Evolutionary conservation across 2,888 invertebrate species (phyloP).

Genomic region (Metellina segmentata): DNA sequence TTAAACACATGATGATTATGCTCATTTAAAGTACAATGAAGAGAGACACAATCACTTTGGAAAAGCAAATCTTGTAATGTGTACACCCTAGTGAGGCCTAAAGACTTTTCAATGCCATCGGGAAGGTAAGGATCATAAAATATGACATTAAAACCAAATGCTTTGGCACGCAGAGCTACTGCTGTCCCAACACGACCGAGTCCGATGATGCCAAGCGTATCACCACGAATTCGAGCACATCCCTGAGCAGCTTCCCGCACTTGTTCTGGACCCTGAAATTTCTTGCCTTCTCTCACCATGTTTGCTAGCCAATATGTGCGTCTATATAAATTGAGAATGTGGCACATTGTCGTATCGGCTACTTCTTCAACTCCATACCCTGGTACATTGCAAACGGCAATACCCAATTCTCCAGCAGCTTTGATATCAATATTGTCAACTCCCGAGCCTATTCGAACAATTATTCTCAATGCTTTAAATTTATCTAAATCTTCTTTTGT

Average conservation of each 20-base stretch:
- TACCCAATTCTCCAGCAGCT: slow-evolving; percentile 85
- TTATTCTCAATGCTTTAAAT: slow-evolving; percentile 98
- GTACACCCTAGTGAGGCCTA: slow-evolving; percentile 97
- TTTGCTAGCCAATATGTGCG: slow-evolving; percentile 99
- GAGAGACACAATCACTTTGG: slow-evolving; percentile 99
- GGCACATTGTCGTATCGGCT: slow-evolving; percentile 98
- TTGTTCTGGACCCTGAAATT: slow-evolving; percentile 97
- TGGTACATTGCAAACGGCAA: slow-evolving; percentile 99
- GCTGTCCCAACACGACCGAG: slow-evolving; percentile 98
- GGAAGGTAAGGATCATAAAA: slow-evolving; percentile 99
- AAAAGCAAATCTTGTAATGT: slow-evolving; percentile 97
- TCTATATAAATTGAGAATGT: slow-evolving; percentile 98
- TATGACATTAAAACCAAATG: slow-evolving; percentile 99
- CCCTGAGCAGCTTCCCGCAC: slow-evolving; percentile 94
- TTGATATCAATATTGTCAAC: slow-evolving; percentile 99
- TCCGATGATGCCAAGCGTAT: slow-evolving; percentile 99
- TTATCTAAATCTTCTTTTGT: slow-evolving; percentile 99
- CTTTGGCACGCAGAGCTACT: slow-evolving; percentile 98
- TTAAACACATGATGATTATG: slow-evolving; percentile 99
- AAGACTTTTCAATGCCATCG: slow-evolving; percentile 98
- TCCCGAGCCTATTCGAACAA: slow-evolving; percentile 98
- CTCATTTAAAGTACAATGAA: slow-evolving; percentile 99
- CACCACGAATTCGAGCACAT: slow-evolving; percentile 98
- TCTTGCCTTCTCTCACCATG: slow-evolving; percentile 98
- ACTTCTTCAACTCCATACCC: slow-evolving; percentile 99